phyloP scores from a whole-genome alignment of 2,797 vertebrate species.

The Trachurus trachurus region DNA sequence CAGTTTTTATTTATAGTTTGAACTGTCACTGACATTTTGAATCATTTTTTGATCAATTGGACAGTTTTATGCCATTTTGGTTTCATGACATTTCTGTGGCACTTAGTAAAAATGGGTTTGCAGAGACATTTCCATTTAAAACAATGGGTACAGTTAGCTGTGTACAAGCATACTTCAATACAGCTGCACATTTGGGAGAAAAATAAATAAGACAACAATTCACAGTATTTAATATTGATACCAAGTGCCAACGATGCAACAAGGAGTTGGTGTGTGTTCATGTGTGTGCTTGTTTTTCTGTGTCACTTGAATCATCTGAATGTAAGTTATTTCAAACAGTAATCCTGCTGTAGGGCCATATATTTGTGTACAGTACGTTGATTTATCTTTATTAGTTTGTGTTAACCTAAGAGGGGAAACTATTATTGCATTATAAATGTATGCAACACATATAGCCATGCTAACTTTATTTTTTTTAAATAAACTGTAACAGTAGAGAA shows the following conservation, averaged over 20 bases:
- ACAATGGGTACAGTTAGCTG: neutral
- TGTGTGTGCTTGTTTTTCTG: constrained; percentile 3
- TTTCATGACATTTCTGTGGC: constrained; percentile 22
- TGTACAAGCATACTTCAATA: constrained; percentile 12
- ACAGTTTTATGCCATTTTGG: constrained; percentile 6
- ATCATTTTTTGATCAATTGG: constrained; percentile 5
- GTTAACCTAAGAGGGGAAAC: constrained; percentile 74
- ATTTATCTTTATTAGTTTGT: constrained; percentile 70
- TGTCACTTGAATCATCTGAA: constrained; percentile 86
- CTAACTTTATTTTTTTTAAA: constrained; percentile 66
- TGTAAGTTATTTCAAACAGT: constrained; percentile 84
- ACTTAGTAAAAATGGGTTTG: constrained; percentile 5
- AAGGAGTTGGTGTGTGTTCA: constrained; percentile 18
- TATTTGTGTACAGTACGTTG: constrained; percentile 71
- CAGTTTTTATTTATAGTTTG: constrained; percentile 47
- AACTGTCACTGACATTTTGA: constrained; percentile 25
- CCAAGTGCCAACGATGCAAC: constrained; percentile 31
- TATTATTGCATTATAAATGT: constrained; percentile 81
- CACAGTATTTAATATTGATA: constrained; percentile 54
- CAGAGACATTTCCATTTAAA: constrained; percentile 35
- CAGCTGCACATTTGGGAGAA: constrained; percentile 1
- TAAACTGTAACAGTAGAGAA: constrained; percentile 48
- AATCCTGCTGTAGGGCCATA: constrained; percentile 77
- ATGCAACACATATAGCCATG: constrained; percentile 76
- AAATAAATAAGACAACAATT: constrained; percentile 3